phyloP scores from a whole-genome alignment of 2,797 vertebrate genomes.

The Rhinophrynus dorsalis region DNA sequence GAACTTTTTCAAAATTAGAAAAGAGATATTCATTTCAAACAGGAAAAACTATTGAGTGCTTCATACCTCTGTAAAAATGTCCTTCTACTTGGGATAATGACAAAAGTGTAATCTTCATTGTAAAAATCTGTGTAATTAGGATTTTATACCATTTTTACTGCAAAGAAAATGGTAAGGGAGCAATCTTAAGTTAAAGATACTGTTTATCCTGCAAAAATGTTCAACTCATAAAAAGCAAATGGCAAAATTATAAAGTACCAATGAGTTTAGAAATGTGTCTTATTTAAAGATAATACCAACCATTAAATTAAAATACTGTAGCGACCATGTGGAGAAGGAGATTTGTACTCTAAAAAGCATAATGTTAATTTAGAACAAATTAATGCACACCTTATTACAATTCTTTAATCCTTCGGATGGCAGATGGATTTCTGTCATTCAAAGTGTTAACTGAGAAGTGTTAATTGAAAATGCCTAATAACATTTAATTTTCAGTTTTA shows the following conservation, averaged over 20 bases:
- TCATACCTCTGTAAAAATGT: too few species aligned
- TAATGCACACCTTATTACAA: neutral
- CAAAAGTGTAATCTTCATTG: neutral
- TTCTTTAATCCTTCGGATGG: too few species aligned
- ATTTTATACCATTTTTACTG: conserved; percentile 3
- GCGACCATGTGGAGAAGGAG: neutral
- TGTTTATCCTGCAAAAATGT: neutral
- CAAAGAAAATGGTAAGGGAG: neutral
- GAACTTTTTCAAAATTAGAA: too few species aligned
- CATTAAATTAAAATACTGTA: neutral
- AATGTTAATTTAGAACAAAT: neutral
- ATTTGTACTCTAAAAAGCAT: neutral
- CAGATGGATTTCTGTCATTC: too few species aligned
- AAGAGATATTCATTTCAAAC: too few species aligned
- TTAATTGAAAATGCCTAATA: neutral
- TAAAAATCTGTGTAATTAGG: neutral
- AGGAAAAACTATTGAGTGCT: too few species aligned
- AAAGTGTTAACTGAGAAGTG: neutral
- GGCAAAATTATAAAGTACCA: neutral
- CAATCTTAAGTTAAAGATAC: too few species aligned
- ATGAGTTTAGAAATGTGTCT: neutral
- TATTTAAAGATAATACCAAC: neutral
- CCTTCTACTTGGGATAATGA: neutral
- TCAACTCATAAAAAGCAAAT: neutral
- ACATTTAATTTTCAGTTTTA: too few species aligned